Evolutionary conservation across 2,113 vertebrate genomes (phyloP).

Genomic region (Sclerurus mexicanus): DNA sequence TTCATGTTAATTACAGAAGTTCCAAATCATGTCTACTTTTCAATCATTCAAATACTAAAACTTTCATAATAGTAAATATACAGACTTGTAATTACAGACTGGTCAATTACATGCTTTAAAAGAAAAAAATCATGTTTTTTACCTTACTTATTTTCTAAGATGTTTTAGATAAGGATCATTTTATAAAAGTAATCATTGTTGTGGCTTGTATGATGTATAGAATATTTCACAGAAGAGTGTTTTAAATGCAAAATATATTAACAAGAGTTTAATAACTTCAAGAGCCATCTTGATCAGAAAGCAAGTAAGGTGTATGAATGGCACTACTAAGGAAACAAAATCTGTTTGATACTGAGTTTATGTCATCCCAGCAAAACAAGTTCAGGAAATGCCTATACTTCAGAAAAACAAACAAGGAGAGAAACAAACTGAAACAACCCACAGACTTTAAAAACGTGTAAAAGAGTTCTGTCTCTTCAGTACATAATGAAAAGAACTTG

Average conservation of each 20-base stretch:
- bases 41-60: neutral
- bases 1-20: neutral
- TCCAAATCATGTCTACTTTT: neutral
- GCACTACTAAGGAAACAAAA: neutral
- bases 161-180: neutral
- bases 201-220: neutral
- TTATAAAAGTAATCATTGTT: neutral
- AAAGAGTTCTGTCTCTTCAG: neutral
- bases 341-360: neutral
- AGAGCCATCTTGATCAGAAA: neutral
- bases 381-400: neutral
- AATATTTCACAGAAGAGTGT: neutral
- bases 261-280: neutral
- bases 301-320: neutral
- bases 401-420: neutral
- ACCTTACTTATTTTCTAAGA: neutral
- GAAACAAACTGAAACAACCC: neutral
- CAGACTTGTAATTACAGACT: neutral
- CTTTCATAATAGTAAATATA: neutral
- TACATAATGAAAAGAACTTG: neutral
- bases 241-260: neutral
- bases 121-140: neutral
- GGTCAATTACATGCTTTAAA: neutral
- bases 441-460: neutral
- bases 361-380: neutral